Percentiles rank a stretch among this genome's conserved stretches.
Conservation (phyloP, 2,888 invertebrate species). For the Drosophila nigricruria region DNA sequence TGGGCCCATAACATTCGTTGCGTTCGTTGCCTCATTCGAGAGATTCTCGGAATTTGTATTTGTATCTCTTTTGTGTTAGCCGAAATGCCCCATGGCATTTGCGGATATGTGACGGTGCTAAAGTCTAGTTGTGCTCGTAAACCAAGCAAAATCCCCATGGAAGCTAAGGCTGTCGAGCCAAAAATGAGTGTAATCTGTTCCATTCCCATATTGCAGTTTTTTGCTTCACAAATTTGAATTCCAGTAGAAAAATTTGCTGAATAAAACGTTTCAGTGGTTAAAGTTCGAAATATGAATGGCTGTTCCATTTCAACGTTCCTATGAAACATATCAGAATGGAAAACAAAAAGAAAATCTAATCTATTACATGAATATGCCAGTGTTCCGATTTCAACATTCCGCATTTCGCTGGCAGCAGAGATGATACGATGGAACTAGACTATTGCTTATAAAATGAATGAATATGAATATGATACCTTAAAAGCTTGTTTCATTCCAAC, state of each 20-base stretch:
- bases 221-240: too few species aligned
- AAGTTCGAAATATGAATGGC: neutral
- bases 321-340: neutral
- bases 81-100: neutral
- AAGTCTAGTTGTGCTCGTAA: too few species aligned
- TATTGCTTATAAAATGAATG: neutral
- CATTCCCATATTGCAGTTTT: slow-evolving; percentile 4
- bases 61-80: neutral
- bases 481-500: neutral
- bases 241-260: too few species aligned
- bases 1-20: neutral
- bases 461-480: neutral
- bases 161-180: neutral
- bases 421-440: neutral
- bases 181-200: neutral
- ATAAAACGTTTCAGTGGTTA: too few species aligned
- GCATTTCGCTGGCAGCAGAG: neutral
- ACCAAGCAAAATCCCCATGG: too few species aligned
- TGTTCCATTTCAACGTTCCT: neutral
- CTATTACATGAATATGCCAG: neutral
- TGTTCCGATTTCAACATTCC: neutral
- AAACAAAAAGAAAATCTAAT: neutral
- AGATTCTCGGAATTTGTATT: neutral
- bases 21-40: neutral
- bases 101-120: neutral